Conservation (phyloP, 2,888 invertebrate genomes). For the Muscina levida region DNA sequence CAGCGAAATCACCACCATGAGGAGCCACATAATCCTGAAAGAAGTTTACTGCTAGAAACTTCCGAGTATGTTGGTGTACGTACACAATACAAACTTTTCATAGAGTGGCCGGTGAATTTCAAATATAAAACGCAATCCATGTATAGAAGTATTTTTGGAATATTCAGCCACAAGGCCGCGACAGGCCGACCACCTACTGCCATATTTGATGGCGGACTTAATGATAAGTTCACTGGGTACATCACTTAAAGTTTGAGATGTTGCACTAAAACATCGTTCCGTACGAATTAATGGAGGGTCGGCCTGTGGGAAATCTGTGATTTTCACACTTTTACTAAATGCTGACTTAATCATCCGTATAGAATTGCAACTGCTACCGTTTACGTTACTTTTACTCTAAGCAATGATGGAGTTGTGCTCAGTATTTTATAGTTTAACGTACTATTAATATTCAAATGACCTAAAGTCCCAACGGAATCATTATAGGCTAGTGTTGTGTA, state of each 20-base stretch:
- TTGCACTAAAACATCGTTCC: too few species aligned
- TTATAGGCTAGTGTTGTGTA: too few species aligned
- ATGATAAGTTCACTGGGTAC: slow-evolving; percentile 78
- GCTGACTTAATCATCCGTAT: too few species aligned
- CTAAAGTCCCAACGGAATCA: too few species aligned
- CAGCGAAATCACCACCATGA: slow-evolving; percentile 72
- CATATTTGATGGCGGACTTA: slow-evolving; percentile 76
- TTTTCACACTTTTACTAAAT: too few species aligned
- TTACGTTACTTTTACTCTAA: too few species aligned
- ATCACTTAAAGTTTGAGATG: slow-evolving; percentile 76
- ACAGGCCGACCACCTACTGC: slow-evolving; percentile 73
- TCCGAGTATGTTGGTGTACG: not conserved
- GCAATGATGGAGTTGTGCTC: too few species aligned
- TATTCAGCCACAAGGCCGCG: slow-evolving; percentile 76
- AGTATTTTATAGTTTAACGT: too few species aligned
- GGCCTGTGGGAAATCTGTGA: too few species aligned
- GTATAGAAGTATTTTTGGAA: slow-evolving; percentile 75
- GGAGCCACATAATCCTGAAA: slow-evolving; percentile 19
- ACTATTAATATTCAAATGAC: too few species aligned
- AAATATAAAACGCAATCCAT: slow-evolving; percentile 77
- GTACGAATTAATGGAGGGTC: too few species aligned
- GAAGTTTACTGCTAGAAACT: not conserved
- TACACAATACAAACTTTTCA: slow-evolving; percentile 74
- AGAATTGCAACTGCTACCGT: too few species aligned
- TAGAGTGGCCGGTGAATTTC: slow-evolving; percentile 76